Base-by-base conservation (phyloP, 1,140 invertebrate genomes). In the Cydia splendana region DNA sequence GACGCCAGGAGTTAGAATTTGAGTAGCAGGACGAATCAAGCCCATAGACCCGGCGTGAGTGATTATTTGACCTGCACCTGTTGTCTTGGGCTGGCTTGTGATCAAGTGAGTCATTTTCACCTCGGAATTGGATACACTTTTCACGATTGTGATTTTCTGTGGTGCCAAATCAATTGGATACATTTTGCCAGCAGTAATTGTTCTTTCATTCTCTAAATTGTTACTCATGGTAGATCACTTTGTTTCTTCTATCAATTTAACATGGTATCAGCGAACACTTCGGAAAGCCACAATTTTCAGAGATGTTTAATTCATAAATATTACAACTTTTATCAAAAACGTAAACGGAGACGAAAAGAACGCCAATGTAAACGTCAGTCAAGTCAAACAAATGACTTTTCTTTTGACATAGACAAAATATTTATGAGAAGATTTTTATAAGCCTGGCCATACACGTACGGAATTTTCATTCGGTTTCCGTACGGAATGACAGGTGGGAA, bases 161-260 rank as follows among this genome's bases (percentile, higher is more conserved):
- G 91, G 90, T 65, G 91, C 91, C 85, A 93, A 91, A 87, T 93
- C 91, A 78, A 93, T 93, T 62, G 91, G 91, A 90, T 92, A 92
- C 91, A 93, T 92, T 89, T 93, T 92, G 78, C 84, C 85, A 87
- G 86, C 85, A 79, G 88, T 83, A 74, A 88, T 77, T 75, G 91
- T 87, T 80, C 90, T 89, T 80, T 93, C 91, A 85, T 86, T 89
- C 80, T 93, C 91, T 78, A 92, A 84, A 86, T 91, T 92, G 75
- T 85, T 88, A 80, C 85, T 91, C 91, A 93, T 90, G 86, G 67
- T 88, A 80, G 71, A 20, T 77, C 38, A 75, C 45, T 77, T 10
- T 69, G 7, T 38, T 42, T 13, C 2, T 71, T 42, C n/a, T 71
- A 38, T 38, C 67, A 71, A 71, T 71, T 42, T 15, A 75, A 10